Conservation (phyloP, 2,888 invertebrate species). For the Pocota personata region DNA sequence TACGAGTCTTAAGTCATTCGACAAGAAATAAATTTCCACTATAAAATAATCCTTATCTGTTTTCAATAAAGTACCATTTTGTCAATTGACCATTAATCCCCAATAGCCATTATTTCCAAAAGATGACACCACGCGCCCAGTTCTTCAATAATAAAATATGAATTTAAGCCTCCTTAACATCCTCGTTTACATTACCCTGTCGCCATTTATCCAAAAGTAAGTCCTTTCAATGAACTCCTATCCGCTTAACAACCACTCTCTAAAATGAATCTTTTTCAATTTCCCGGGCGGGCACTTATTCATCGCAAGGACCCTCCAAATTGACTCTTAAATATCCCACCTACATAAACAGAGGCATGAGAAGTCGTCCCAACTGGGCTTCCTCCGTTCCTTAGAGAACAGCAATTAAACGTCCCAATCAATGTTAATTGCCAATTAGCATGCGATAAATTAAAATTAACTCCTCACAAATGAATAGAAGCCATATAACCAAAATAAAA, state of each 20-base stretch:
- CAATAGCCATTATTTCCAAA: not conserved
- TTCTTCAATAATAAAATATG: conserved; percentile 17
- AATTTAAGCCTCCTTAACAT: conserved; percentile 21
- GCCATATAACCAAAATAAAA: conserved; percentile 57
- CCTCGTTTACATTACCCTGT: not conserved
- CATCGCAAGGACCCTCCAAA: conserved; percentile 44
- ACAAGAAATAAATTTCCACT: not conserved
- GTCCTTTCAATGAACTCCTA: conserved; percentile 9
- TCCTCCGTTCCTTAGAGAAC: conserved; percentile 9
- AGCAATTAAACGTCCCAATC: conserved; percentile 62
- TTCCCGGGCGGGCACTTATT: conserved; percentile 31
- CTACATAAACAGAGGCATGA: conserved; percentile 15
- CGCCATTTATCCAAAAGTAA: not conserved
- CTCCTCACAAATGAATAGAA: conserved; percentile 41
- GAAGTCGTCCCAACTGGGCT: not conserved
- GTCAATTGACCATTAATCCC: not conserved
- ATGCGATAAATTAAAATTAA: conserved; percentile 71
- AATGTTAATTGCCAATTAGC: conserved; percentile 70
- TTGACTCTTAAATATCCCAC: conserved; percentile 37
- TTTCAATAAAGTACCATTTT: not conserved
- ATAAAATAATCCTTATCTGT: not conserved
- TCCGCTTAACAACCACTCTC: conserved; percentile 20
- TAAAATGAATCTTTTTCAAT: conserved; percentile 52
- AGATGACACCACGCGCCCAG: conserved; percentile 9
- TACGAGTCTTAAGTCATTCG: not conserved